A percentile compares a stretch with the other conserved stretches of the same genome.
Conservation (phyloP, 1,140 invertebrate genomes). For the Pogonus chalceus region DNA sequence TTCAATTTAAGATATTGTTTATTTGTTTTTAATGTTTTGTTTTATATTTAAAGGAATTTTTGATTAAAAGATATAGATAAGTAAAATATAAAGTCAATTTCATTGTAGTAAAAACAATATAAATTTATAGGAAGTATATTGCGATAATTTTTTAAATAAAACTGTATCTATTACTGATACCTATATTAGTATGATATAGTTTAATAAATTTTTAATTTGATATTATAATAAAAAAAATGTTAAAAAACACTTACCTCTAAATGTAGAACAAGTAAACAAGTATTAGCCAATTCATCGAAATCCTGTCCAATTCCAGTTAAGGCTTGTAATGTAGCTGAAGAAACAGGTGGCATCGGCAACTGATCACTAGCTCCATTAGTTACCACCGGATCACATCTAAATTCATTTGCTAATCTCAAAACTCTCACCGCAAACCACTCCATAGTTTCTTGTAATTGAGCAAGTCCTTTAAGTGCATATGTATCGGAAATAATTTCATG, state of each 20-base stretch:
- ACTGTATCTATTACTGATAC: too few species aligned
- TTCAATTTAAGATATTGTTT: too few species aligned
- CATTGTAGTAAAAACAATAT: constrained; percentile 9
- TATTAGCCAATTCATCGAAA: constrained; percentile 82
- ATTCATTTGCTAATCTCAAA: constrained; percentile 41
- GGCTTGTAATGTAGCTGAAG: constrained; percentile 37
- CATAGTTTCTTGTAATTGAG: constrained; percentile 85
- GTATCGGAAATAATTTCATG: constrained; percentile 75
- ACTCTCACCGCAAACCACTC: constrained; percentile 59
- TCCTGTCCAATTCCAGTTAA: constrained; percentile 58
- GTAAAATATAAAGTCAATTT: too few species aligned
- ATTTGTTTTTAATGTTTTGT: too few species aligned
- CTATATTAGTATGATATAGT: too few species aligned
- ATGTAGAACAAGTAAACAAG: constrained; percentile 82
- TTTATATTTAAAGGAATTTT: too few species aligned
- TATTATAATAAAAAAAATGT: constrained; percentile 10
- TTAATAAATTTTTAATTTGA: too few species aligned
- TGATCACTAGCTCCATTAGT: constrained; percentile 29
- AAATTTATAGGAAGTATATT: too few species aligned
- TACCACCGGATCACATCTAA: constrained; percentile 34
- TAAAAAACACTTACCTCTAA: constrained; percentile 56
- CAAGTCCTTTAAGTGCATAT: constrained; percentile 67
- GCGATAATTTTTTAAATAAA: too few species aligned
- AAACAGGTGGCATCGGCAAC: constrained; percentile 23
- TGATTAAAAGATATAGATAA: too few species aligned